These are phyloP conservation scores for Formica selysi DNA, from an alignment of 1,140 invertebrate species.

Conservation along the genomic window DNA sequence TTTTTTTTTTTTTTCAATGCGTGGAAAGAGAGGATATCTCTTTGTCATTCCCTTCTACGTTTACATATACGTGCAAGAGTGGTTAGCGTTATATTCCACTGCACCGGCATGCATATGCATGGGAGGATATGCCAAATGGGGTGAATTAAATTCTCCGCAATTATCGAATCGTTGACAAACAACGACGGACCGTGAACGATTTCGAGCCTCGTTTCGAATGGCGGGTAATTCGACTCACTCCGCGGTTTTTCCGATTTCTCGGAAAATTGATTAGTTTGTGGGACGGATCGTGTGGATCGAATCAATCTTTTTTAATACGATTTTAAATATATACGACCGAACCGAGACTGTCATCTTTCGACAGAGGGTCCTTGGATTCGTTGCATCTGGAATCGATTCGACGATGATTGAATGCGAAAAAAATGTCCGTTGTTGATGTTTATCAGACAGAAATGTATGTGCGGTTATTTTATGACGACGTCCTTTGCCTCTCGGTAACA, in stretches of 20 bases:
- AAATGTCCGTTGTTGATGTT: background rate
- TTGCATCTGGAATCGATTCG: background rate
- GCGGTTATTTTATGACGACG: constrained; percentile 48
- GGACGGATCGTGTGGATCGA: too few species aligned
- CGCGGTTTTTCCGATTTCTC: background rate
- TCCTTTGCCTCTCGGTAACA: constrained; percentile 50
- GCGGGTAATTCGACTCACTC: background rate
- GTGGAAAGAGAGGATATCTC: background rate
- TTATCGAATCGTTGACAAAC: constrained; percentile 56
- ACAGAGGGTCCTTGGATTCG: background rate
- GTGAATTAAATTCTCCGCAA: constrained; percentile 52
- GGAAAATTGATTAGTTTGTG: background rate
- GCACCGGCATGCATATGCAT: constrained; percentile 61
- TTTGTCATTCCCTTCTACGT: background rate
- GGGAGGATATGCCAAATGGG: background rate
- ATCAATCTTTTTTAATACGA: background rate
- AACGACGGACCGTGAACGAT: constrained; percentile 31
- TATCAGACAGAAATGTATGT: background rate
- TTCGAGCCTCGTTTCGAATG: constrained; percentile 36
- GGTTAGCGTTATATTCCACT: background rate
- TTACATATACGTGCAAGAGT: too few species aligned
- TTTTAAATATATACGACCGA: background rate
- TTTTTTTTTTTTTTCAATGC: too few species aligned
- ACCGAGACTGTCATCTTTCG: background rate
- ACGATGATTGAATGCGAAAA: constrained; percentile 16